Conservation (phyloP, 30 jellyfish, hydroid and myxozoan genomes). For the Chrysaora quinquecirrha region DNA sequence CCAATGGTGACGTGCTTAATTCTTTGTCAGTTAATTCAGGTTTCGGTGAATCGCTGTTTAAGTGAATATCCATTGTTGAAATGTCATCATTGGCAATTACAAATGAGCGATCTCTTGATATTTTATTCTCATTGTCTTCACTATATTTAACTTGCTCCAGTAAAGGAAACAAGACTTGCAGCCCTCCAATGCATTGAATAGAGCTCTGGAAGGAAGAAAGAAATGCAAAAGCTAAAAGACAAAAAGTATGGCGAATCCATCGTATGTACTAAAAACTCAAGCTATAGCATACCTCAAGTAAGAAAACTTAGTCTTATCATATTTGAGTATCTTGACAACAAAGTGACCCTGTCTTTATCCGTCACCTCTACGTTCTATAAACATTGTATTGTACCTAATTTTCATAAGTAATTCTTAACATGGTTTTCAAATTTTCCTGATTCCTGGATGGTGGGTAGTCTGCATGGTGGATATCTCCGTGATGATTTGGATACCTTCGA, state of each 20-base stretch:
- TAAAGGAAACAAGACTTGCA: slow-evolving; percentile 82
- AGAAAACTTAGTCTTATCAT: too few relatives aligned
- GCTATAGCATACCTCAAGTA: too few relatives aligned
- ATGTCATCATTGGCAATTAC: slow-evolving; percentile 5
- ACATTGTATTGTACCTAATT: too few relatives aligned
- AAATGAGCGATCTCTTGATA: slow-evolving; percentile 23
- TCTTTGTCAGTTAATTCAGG: neutral
- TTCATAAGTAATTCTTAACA: too few relatives aligned
- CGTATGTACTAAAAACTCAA: neutral
- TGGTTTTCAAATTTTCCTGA: too few relatives aligned
- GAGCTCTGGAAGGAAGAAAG: slow-evolving; percentile 56
- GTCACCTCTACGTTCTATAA: too few relatives aligned
- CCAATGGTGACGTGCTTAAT: neutral
- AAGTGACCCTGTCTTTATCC: too few relatives aligned
- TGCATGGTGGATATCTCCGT: too few relatives aligned
- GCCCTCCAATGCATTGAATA: slow-evolving; percentile 93
- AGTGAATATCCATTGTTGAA: slow-evolving; percentile 31
- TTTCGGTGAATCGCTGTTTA: neutral
- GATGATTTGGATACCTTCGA: too few relatives aligned
- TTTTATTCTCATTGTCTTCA: slow-evolving; percentile 13
- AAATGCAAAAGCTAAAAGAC: neutral
- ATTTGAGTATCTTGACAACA: too few relatives aligned
- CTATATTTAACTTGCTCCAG: slow-evolving; percentile 81
- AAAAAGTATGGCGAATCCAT: neutral
- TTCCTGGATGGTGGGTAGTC: too few relatives aligned